These are phyloP conservation scores for Apoda limacodes DNA, from an alignment of 2,888 invertebrate species.

Conservation along the genomic window DNA sequence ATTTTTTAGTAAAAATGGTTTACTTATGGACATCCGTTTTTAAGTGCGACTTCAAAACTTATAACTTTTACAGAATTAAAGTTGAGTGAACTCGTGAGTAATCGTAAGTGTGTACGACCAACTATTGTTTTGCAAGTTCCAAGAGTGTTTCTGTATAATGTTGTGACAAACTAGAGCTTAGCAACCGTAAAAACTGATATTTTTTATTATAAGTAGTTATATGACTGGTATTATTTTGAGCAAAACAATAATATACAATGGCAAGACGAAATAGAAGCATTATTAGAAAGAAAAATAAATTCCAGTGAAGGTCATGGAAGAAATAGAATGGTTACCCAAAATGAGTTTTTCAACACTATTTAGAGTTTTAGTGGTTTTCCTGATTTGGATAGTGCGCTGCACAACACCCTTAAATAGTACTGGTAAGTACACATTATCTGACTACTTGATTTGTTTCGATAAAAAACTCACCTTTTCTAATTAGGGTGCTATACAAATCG, in stretches of 20 bases:
- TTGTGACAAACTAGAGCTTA: constrained; percentile 57
- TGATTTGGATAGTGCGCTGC: constrained; percentile 26
- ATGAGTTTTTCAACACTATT: constrained; percentile 40
- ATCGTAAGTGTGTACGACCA: too few species aligned
- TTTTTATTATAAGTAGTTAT: constrained; percentile 18
- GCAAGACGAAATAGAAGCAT: too few species aligned
- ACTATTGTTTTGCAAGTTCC: constrained; percentile 51
- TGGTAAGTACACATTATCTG: constrained; percentile 41
- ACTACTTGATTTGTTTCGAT: too few species aligned
- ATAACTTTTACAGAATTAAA: too few species aligned
- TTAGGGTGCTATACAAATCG: too few species aligned
- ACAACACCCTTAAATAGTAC: constrained; percentile 36
- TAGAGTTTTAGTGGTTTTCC: constrained; percentile 31
- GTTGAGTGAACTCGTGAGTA: constrained; percentile 55
- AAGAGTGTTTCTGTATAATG: constrained; percentile 52
- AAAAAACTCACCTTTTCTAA: too few species aligned
- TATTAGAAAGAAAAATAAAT: too few species aligned
- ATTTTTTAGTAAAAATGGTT: too few species aligned
- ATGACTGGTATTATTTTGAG: too few species aligned
- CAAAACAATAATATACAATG: too few species aligned
- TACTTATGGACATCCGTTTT: too few species aligned
- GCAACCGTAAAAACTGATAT: constrained; percentile 43
- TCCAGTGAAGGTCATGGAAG: constrained; percentile 65
- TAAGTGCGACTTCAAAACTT: too few species aligned
- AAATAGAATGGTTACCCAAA: constrained; percentile 53